These are phyloP conservation scores for Danaus chrysippus DNA, from an alignment of 2,888 invertebrate species.

Conservation along the genomic window DNA sequence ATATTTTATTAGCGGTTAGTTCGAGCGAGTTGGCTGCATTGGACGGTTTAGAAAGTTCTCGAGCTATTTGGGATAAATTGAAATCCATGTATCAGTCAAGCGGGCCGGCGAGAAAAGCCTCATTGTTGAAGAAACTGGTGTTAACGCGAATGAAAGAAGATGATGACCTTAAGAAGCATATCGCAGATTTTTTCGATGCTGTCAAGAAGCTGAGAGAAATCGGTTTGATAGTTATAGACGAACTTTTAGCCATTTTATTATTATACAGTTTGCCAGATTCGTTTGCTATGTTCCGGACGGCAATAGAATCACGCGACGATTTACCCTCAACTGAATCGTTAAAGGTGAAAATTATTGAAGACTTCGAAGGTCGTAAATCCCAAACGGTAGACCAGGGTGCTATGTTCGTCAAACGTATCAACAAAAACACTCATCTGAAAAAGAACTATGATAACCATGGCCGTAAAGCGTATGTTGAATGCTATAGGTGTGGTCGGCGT, in stretches of 20 bases:
- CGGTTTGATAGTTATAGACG: neutral
- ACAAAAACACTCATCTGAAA: neutral
- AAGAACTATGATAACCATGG: neutral
- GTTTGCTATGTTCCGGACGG: neutral
- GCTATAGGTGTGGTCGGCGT: no score
- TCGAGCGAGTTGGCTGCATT: no score
- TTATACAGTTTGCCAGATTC: neutral
- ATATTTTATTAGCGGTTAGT: neutral
- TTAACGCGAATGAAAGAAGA: neutral
- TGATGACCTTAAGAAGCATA: neutral
- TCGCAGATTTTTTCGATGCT: neutral
- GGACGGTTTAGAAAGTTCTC: no score
- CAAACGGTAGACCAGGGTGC: neutral
- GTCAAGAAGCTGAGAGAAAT: neutral
- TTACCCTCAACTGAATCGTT: neutral
- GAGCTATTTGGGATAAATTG: neutral
- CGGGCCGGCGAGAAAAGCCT: neutral
- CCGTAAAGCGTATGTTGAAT: neutral
- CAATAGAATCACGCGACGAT: neutral
- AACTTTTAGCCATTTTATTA: neutral
- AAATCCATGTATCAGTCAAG: neutral
- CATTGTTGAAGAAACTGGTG: neutral
- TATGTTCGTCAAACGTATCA: neutral
- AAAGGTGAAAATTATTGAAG: neutral
- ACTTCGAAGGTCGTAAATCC: neutral